These are phyloP conservation scores for Chrysolina americana DNA, from an alignment of 2,888 invertebrate species.

Conservation along the genomic window DNA sequence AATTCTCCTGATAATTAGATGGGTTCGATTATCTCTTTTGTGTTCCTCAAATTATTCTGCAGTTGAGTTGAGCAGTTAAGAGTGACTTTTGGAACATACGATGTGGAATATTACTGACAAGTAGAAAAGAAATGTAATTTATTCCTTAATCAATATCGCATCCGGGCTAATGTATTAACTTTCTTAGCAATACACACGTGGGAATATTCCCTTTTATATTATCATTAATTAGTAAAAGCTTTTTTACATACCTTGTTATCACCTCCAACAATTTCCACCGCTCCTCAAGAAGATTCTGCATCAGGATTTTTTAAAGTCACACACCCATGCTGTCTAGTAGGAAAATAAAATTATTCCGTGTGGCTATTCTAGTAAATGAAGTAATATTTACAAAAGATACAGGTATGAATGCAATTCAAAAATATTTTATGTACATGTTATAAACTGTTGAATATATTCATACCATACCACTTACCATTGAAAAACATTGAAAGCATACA, in stretches of 20 bases:
- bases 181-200: too few relatives aligned
- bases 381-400: conserved; percentile 24
- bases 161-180: too few relatives aligned
- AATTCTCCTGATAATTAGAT: too few relatives aligned
- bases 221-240: conserved; percentile 14
- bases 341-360: conserved; percentile 19
- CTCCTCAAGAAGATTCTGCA: conserved; percentile 16
- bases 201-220: background rate
- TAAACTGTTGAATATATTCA: background rate
- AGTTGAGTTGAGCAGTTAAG: too few relatives aligned
- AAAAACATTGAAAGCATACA: background rate
- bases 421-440: conserved; percentile 8
- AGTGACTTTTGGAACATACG: too few relatives aligned
- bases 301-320: conserved; percentile 30
- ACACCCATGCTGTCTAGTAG: conserved; percentile 43
- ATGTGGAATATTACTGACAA: too few relatives aligned
- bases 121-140: too few relatives aligned
- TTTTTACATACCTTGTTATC: conserved; percentile 25
- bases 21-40: too few relatives aligned
- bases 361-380: conserved; percentile 22
- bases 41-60: too few relatives aligned
- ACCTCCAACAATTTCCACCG: conserved; percentile 12
- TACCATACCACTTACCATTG: conserved; percentile 1
- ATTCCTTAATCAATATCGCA: too few relatives aligned
- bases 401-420: background rate